These are phyloP conservation scores for Drosophila sproati DNA, from an alignment of 1,140 invertebrate species.

Conservation along the genomic window DNA sequence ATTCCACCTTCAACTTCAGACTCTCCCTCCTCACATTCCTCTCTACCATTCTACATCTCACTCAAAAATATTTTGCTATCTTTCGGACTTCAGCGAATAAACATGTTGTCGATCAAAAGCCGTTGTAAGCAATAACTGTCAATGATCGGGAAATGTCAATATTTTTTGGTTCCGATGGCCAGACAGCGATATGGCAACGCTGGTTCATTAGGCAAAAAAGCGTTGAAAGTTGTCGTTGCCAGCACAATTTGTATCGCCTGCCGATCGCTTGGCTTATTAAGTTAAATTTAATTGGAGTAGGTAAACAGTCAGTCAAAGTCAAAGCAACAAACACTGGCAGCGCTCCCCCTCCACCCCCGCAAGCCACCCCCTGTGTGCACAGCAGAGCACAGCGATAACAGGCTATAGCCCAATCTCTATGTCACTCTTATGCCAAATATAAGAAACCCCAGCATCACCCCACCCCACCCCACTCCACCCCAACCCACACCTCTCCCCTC, in stretches of 20 bases:
- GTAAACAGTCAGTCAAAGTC: slow-evolving; percentile 74
- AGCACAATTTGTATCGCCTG: slow-evolving; percentile 66
- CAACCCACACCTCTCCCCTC: not conserved
- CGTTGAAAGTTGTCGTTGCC: slow-evolving; percentile 54
- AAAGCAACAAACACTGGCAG: slow-evolving; percentile 39
- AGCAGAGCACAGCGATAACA: not conserved
- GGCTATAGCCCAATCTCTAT: not conserved
- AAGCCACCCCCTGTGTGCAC: not conserved
- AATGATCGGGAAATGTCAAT: slow-evolving; percentile 29
- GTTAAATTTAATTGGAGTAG: slow-evolving; percentile 73
- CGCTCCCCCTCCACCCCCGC: not conserved
- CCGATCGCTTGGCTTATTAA: slow-evolving; percentile 63
- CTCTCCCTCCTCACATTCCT: too few species aligned
- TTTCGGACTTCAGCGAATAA: not conserved
- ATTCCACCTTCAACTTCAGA: too few species aligned
- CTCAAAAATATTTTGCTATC: slow-evolving; percentile 1
- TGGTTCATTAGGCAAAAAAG: slow-evolving; percentile 67
- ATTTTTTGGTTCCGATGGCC: slow-evolving; percentile 15
- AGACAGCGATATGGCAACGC: slow-evolving; percentile 43
- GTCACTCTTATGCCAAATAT: not conserved
- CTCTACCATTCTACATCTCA: not conserved
- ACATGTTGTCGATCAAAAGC: slow-evolving; percentile 31
- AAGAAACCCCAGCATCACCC: not conserved
- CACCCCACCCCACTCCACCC: not conserved
- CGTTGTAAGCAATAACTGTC: slow-evolving; percentile 33